These are phyloP conservation scores for Rhinogobio ventralis DNA, from an alignment of 2,797 vertebrate genomes.

Conservation along the genomic window DNA sequence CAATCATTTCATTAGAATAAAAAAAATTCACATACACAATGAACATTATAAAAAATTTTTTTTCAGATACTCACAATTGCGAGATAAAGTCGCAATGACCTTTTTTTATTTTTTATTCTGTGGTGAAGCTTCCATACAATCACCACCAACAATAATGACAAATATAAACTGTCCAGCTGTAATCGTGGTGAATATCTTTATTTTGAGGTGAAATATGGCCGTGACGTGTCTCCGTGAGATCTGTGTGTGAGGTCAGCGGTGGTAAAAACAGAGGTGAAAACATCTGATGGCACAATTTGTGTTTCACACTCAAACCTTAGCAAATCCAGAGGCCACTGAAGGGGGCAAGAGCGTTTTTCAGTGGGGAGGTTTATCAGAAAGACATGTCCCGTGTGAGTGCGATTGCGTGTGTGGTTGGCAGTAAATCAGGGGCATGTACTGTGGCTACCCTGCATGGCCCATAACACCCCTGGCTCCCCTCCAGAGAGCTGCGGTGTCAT, in stretches of 20 bases:
- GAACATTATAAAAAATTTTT: background rate
- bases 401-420: constrained; percentile 25
- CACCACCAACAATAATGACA: background rate
- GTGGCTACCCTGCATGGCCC: constrained; percentile 27
- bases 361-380: constrained; percentile 12
- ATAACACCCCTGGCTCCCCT: constrained; percentile 21
- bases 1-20: too few relatives aligned
- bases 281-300: constrained; percentile 11
- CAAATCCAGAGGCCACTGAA: background rate
- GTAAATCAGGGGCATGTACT: constrained; percentile 43
- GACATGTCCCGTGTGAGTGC: constrained; percentile 36
- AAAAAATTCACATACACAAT: background rate
- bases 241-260: constrained; percentile 27
- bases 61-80: background rate
- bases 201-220: background rate
- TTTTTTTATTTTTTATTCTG: background rate
- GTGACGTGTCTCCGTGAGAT: background rate
- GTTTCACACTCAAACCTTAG: background rate
- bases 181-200: background rate
- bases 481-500: constrained; percentile 41
- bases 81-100: background rate
- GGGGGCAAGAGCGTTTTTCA: constrained; percentile 3
- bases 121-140: background rate
- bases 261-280: constrained; percentile 18
- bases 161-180: background rate